Evolutionary conservation across 2,797 vertebrate species (phyloP).

Genomic region (Hafferia zeledoni): DNA sequence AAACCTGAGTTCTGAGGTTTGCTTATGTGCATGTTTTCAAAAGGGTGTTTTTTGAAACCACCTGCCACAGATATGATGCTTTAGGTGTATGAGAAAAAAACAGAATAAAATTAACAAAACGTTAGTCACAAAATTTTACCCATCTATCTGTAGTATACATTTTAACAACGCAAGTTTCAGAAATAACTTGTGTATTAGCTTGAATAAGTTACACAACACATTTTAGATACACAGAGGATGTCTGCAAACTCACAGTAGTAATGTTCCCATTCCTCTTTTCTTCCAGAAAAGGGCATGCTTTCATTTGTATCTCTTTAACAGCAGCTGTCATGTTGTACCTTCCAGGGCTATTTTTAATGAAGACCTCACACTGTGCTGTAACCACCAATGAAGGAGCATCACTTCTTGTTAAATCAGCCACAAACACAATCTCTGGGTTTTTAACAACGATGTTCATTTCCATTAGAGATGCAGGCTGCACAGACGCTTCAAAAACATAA

Average conservation of each 20-base stretch:
- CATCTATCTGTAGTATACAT: rapidly evolving
- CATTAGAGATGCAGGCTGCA: conserved; percentile 78
- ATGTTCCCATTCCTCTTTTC: conserved; percentile 85
- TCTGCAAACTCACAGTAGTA: conserved; percentile 83
- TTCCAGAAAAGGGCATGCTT: conserved; percentile 91
- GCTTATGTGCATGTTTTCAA: not conserved
- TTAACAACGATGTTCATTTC: conserved; percentile 89
- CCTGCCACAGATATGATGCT: not conserved
- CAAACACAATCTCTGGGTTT: conserved; percentile 96
- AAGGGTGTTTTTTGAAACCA: not conserved
- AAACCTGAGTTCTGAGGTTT: not conserved
- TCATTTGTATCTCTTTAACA: conserved; percentile 89
- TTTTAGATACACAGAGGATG: not conserved
- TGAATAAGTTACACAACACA: not conserved
- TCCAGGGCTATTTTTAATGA: conserved; percentile 82
- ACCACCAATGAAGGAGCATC: conserved; percentile 92
- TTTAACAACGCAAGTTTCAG: not conserved
- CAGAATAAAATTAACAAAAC: not conserved
- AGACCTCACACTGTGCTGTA: conserved; percentile 90
- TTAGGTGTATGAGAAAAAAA: not conserved
- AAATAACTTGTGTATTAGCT: not conserved
- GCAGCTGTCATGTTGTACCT: conserved; percentile 84
- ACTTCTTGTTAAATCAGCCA: conserved; percentile 93
- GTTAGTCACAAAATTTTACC: not conserved
- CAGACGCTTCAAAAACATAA: conserved; percentile 68